Percentiles rank a stretch among this genome's conserved stretches.
phyloP scores from a whole-genome alignment of 2,113 vertebrate species.

The Tor tambroides region DNA sequence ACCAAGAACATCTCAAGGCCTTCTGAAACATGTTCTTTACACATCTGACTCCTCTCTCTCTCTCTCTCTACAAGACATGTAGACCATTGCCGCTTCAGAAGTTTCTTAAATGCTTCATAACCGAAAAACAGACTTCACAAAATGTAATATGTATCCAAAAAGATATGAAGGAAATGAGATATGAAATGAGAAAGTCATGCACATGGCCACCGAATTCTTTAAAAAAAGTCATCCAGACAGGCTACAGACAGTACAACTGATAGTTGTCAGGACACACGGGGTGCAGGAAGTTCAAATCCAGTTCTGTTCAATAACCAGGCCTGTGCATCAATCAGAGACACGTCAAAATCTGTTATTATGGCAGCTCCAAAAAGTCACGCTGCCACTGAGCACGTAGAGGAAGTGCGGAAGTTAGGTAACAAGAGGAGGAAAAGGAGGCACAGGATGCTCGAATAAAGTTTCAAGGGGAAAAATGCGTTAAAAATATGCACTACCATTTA shows the following conservation, averaged over 20 bases:
- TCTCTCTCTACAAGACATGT: not conserved
- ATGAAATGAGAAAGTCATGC: not conserved
- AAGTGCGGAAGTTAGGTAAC: conserved; percentile 51
- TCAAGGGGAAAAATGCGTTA: not conserved
- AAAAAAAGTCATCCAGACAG: not conserved
- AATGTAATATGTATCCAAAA: not conserved
- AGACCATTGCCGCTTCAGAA: not conserved
- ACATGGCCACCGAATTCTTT: not conserved
- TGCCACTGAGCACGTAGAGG: conserved; percentile 51
- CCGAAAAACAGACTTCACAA: not conserved
- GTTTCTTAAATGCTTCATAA: not conserved
- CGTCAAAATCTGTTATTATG: not conserved
- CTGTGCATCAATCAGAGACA: conserved; percentile 30
- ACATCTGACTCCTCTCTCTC: not conserved
- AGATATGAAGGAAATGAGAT: not conserved
- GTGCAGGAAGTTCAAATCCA: conserved; percentile 21
- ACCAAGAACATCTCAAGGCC: not conserved
- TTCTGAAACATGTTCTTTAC: not conserved
- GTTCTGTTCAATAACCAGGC: conserved; percentile 51
- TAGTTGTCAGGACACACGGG: not conserved
- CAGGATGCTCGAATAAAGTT: conserved; percentile 38
- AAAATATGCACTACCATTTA: not conserved
- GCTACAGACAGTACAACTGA: not conserved
- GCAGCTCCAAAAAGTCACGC: conserved; percentile 49
- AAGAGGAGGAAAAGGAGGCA: conserved; percentile 56